These are phyloP conservation scores for Daubentonia madagascariensis DNA, from an alignment of 2,113 vertebrate species.

Conservation along the genomic window DNA sequence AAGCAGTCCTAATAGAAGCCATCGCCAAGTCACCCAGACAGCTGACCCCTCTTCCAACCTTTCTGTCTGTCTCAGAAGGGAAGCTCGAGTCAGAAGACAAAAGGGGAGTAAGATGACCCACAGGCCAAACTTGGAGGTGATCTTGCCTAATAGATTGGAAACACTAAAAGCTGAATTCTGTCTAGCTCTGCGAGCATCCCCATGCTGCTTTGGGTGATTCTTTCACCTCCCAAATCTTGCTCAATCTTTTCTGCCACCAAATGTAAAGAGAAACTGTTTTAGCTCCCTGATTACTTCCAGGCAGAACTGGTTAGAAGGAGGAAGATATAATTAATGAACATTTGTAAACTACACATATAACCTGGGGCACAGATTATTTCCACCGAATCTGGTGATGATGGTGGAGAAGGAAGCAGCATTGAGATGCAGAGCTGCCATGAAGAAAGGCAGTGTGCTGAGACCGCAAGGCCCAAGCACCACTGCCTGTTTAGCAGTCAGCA, in stretches of 20 bases:
- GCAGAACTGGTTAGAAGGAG: not conserved
- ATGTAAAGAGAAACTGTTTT: not conserved
- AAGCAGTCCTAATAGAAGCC: not conserved
- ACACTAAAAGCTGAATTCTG: not conserved
- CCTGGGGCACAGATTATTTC: not conserved
- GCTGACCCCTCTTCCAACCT: not conserved
- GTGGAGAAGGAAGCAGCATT: not conserved
- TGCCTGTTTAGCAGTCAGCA: not conserved
- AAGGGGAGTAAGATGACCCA: not conserved
- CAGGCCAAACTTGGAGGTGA: not conserved
- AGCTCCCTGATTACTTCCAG: not conserved
- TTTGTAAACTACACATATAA: not conserved
- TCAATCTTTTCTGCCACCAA: not conserved
- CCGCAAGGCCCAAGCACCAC: no score
- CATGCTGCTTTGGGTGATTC: not conserved
- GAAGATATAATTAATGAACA: not conserved
- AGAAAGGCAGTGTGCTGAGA: rapidly evolving
- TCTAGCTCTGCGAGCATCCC: not conserved
- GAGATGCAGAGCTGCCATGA: rapidly evolving
- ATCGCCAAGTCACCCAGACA: not conserved
- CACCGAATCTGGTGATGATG: not conserved
- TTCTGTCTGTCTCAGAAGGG: not conserved
- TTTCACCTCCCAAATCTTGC: conserved; percentile 28
- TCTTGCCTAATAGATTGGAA: not conserved
- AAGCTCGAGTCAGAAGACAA: not conserved